Evolutionary conservation across 2,113 vertebrate genomes (phyloP), one percentile per base, ranked within the genome.

Genomic region (Pomatorhinus ruficollis): DNA sequence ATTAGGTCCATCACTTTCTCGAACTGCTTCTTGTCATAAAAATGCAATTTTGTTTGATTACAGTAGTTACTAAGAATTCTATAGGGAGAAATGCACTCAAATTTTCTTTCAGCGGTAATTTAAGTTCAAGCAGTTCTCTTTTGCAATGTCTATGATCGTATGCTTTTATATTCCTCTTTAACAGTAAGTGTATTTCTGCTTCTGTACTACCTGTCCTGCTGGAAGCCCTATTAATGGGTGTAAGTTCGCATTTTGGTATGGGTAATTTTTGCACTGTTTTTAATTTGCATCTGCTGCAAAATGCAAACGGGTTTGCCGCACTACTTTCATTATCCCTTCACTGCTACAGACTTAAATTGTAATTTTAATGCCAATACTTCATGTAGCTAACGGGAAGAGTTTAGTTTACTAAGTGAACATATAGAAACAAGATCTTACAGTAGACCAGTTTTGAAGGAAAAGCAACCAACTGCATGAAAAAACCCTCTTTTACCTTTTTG

Each of bases 371-470:
- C 30, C 22, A 37, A 3, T 61, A 13, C 17, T 76, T 57, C 5
- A 1, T 35, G 14, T 20, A 39, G 56, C 7, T 56, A 16, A 52
- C 9, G 11, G 15, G 42, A 20, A 75, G n/a, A 39, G 27, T 61
- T 64, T 70, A 64, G 8, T 68, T 79, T 64, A 10, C 20, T 68
- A 35, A 93, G 23, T 56, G 39, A 76, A 24, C 27, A 7, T 4
- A 9, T 42, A 56, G 61, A 37, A 5, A 3, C 6, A 47, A 10
- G 30, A 17, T 63, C 27, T 52, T 71, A 14, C 0, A 3, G 4
- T 37, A 65, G 25, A 40, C 3, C 2, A 6, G 0, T 40, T 75
- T 79, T 52, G 39, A 68, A 87, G 44, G 20, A 82, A 94, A 93
- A 75, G 17, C 24, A 56, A n/a, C 12, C 20, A 66, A 3, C 5